These are phyloP conservation scores for Dinoponera quadriceps DNA, from an alignment of 1,140 invertebrate species.

Conservation along the genomic window DNA sequence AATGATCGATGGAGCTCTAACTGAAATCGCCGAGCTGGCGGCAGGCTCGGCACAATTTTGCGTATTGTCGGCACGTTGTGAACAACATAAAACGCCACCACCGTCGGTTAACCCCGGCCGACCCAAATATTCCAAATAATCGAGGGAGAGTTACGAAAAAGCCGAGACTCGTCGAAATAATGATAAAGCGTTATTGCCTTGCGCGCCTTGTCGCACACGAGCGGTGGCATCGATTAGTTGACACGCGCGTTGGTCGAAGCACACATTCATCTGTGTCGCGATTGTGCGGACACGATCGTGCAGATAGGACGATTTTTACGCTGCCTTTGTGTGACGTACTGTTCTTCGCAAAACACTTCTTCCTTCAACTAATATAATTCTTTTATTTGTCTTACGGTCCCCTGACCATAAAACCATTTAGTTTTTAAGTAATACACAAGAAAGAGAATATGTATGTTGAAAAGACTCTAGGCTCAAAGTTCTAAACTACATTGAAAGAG, in stretches of 20 bases:
- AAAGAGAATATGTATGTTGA: too few species aligned
- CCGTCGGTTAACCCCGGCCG: not conserved
- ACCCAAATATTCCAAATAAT: constrained; percentile 27
- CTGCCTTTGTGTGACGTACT: not conserved
- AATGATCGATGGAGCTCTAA: not conserved
- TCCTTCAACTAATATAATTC: not conserved
- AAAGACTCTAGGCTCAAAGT: too few species aligned
- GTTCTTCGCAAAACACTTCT: not conserved
- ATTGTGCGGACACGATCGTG: constrained; percentile 3
- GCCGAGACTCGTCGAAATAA: constrained; percentile 42
- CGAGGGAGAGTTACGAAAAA: constrained; percentile 15
- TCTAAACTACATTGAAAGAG: too few species aligned
- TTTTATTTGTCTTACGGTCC: not conserved
- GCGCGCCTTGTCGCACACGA: constrained; percentile 42
- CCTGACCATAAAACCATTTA: too few species aligned
- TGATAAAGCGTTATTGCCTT: constrained; percentile 50
- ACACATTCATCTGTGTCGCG: constrained; percentile 6
- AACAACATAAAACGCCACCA: not conserved
- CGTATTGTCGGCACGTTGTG: not conserved
- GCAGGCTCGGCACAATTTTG: not conserved
- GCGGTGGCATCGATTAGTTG: constrained; percentile 51
- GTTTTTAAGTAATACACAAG: too few species aligned
- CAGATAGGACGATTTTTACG: constrained; percentile 9
- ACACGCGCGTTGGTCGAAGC: constrained; percentile 11
- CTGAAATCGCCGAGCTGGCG: constrained; percentile 1